These are phyloP conservation scores for Palythoa grandis DNA, from an alignment of 92 coral and sea anemone species.

Conservation along the genomic window DNA sequence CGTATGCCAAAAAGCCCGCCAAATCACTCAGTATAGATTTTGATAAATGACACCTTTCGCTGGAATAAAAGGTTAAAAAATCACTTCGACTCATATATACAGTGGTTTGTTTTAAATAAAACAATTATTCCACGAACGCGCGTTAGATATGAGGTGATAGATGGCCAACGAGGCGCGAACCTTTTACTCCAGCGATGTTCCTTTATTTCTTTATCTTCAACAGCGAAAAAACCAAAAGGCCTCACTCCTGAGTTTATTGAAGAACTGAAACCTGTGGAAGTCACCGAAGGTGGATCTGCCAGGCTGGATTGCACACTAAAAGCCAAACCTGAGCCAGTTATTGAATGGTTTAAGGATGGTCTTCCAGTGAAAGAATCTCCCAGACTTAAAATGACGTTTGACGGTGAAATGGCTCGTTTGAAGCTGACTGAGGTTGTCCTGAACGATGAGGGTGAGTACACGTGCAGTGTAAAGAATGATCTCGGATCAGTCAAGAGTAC, in stretches of 20 bases:
- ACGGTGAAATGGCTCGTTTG: constrained; percentile 38
- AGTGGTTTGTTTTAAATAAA: too few relatives aligned
- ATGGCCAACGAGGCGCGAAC: too few relatives aligned
- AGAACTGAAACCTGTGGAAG: constrained; percentile 52
- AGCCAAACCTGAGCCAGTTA: constrained; percentile 54
- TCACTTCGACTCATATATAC: too few relatives aligned
- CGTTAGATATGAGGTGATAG: too few relatives aligned
- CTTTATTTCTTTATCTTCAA: background rate
- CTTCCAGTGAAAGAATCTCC: constrained; percentile 31
- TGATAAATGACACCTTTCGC: too few relatives aligned
- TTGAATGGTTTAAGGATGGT: constrained; percentile 70
- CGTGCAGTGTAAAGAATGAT: constrained; percentile 26
- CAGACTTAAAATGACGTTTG: constrained; percentile 22
- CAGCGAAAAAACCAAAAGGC: constrained; percentile 58
- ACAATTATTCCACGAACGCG: too few relatives aligned
- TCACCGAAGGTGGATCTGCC: constrained; percentile 59
- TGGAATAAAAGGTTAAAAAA: too few relatives aligned
- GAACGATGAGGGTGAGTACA: constrained; percentile 43
- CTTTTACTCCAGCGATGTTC: too few relatives aligned
- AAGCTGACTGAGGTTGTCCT: constrained; percentile 28
- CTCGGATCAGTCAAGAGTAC: constrained; percentile 29
- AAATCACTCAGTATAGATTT: too few relatives aligned
- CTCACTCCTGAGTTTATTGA: constrained; percentile 53
- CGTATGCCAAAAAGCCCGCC: too few relatives aligned
- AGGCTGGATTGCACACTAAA: constrained; percentile 43